Percentiles rank a stretch among this genome's conserved stretches.
Evolutionary conservation across 2,888 invertebrate species (phyloP).

Genomic region (Callimorpha dominula): DNA sequence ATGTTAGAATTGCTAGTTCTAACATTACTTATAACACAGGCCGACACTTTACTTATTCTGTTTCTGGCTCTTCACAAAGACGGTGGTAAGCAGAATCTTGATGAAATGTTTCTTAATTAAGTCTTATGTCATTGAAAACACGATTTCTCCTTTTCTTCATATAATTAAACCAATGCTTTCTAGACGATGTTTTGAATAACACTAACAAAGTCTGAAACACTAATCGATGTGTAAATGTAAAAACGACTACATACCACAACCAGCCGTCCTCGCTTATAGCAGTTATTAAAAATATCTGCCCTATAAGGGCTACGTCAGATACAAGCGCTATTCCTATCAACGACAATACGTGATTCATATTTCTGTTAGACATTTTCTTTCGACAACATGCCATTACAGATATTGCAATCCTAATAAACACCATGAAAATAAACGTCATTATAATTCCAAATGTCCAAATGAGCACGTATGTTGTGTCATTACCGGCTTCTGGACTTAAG

Average conservation of each 20-base stretch:
- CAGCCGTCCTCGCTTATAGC: background rate
- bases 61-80: background rate
- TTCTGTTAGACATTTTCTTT: conserved; percentile 11
- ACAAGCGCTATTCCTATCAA: conserved; percentile 12
- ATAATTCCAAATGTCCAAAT: background rate
- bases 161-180: conserved; percentile 8
- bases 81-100: background rate
- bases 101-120: background rate
- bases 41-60: too few species aligned
- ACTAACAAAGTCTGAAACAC: conserved; percentile 12
- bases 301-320: background rate
- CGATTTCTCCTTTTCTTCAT: background rate
- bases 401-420: conserved; percentile 8
- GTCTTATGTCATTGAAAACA: background rate
- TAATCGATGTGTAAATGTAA: background rate
- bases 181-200: conserved; percentile 1
- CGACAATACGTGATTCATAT: conserved; percentile 2
- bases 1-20: background rate
- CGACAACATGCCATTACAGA: conserved; percentile 14
- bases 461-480: background rate
- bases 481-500: background rate
- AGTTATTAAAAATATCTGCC: background rate
- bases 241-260: background rate
- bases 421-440: conserved; percentile 7
- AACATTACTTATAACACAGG: too few species aligned